A percentile compares a stretch with the other conserved stretches of the same genome.
These are phyloP conservation scores for Phalera bucephala DNA, from an alignment of 2,888 invertebrate genomes.

Conservation along the genomic window DNA sequence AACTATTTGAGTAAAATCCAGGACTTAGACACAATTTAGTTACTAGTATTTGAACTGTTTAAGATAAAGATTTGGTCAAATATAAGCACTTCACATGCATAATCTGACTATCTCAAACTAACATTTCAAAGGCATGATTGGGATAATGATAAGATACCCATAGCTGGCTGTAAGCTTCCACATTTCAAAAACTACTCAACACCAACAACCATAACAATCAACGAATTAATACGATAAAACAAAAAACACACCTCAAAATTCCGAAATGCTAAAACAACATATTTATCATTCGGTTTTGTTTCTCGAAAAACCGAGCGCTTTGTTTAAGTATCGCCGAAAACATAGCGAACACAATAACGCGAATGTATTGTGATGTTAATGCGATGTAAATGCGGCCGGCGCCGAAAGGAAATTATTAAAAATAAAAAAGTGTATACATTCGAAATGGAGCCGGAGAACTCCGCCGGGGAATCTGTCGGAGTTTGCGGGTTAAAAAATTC, in stretches of 20 bases:
- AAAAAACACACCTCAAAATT: constrained; percentile 2
- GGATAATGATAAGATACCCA: too few species aligned
- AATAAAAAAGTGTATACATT: constrained; percentile 21
- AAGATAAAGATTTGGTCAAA: too few species aligned
- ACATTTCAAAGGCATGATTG: too few species aligned
- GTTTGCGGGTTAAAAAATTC: not conserved
- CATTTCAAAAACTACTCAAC: too few species aligned
- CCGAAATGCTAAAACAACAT: constrained; percentile 30
- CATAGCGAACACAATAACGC: constrained; percentile 19
- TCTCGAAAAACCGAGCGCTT: constrained; percentile 18
- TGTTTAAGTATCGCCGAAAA: constrained; percentile 16
- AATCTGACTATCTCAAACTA: too few species aligned
- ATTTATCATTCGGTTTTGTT: constrained; percentile 33
- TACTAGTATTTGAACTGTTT: too few species aligned
- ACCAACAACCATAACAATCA: not conserved
- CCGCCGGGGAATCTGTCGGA: not conserved
- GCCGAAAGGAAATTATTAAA: constrained; percentile 35
- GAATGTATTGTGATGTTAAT: constrained; percentile 56
- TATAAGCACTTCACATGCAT: too few species aligned
- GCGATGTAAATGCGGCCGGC: constrained; percentile 45
- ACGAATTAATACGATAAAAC: not conserved
- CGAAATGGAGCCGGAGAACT: not conserved
- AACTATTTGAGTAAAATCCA: too few species aligned
- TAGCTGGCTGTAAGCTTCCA: too few species aligned
- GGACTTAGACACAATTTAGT: too few species aligned